phyloP scores from a whole-genome alignment of 1,140 invertebrate species.

The Drosophila mojavensis region DNA sequence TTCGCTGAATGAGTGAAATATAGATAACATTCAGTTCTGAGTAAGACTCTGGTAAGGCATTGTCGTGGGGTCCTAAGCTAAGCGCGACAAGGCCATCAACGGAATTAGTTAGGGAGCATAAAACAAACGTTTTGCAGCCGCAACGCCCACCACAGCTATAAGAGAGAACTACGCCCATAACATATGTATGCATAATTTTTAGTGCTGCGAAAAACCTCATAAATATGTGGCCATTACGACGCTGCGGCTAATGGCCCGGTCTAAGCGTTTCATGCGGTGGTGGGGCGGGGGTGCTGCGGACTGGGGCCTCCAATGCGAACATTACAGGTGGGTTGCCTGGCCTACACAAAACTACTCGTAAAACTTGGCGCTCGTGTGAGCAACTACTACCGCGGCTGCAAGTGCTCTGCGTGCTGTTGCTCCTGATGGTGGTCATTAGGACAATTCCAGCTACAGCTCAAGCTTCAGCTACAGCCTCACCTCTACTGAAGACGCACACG shows the following conservation, averaged over 20 bases:
- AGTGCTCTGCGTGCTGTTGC: conserved; percentile 49
- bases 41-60: neutral
- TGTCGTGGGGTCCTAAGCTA: neutral
- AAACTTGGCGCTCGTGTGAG: conserved; percentile 37
- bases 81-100: conserved; percentile 16
- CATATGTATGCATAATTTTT: conserved; percentile 55
- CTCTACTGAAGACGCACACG: conserved; percentile 47
- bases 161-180: conserved; percentile 45
- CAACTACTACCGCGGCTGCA: conserved; percentile 46
- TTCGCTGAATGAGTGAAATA: neutral
- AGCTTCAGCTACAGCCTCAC: conserved; percentile 4
- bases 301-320: neutral
- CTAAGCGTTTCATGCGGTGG: conserved; percentile 19
- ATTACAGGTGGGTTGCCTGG: neutral
- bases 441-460: conserved; percentile 1
- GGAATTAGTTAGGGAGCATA: conserved; percentile 35
- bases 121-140: conserved; percentile 27
- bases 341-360: conserved; percentile 53
- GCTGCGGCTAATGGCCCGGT: conserved; percentile 59
- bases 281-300: neutral
- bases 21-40: neutral
- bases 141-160: conserved; percentile 45
- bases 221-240: conserved; percentile 72
- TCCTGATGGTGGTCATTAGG: conserved; percentile 65
- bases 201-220: conserved; percentile 61